Evolutionary conservation across 2,888 invertebrate species (phyloP), one percentile per base, ranked within the genome.

Genomic region (Miltochrista miniata): DNA sequence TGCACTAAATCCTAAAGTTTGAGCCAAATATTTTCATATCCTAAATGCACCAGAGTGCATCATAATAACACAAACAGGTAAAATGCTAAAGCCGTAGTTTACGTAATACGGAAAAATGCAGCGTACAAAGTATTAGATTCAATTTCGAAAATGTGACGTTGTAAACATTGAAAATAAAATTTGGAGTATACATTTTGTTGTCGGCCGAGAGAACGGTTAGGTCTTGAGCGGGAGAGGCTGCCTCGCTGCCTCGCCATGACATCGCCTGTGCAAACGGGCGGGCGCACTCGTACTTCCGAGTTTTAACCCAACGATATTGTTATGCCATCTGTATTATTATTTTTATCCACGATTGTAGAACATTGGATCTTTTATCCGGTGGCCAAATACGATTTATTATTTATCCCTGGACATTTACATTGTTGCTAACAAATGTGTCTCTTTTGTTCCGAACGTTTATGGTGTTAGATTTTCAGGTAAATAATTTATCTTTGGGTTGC

Each of bases 371-470:
- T 69, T 69, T 76, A 40, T 48, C 47, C 44, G 36, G 51, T 60
- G 64, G 54, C 59, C 68, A 66, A 72, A 73, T 68, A 62, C 64
- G 62, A 74, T 77, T 74, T 76, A 77, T 76, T 75, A 76, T 77
- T 74, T 76, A 77, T 75, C 65, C 65, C 68, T 61, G 64, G 54
- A 72, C 75, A 74, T 77, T 70, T 72, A 69, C 72, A 73, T 61
- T 64, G 75, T 67, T 66, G 66, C 68, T 59, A 67, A 67, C 68
- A 73, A 69, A 70, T 67, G 68, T 69, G 45, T 39, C 62, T 66
- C 57, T 63, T 61, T 65, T 69, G 64, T 67, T 67, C 44, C 47
- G 50, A 56, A 45, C 70, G 53, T 63, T 70, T 70, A 68, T 61
- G 70, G 67, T 67, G 67, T 68, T 64, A 68, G 68, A 64, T 61